A percentile compares a stretch with the other conserved stretches of the same genome.
Conservation (phyloP, 2,888 invertebrate genomes). For the Flexamia atlantica region DNA sequence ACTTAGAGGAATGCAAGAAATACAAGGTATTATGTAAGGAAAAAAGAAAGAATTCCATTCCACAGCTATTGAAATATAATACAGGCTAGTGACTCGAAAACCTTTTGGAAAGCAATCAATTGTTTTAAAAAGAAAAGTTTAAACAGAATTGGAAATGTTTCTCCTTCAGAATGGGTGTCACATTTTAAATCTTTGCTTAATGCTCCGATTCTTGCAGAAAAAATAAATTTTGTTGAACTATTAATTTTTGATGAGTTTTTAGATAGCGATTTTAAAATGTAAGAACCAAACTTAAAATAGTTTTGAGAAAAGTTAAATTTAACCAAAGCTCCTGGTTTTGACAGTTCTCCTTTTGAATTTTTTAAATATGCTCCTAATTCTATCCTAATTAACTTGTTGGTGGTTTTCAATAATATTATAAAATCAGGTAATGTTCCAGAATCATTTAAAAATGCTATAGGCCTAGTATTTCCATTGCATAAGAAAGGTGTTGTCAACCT, state of each 20-base stretch:
- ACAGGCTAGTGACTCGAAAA: neutral
- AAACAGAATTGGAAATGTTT: neutral
- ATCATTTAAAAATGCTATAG: constrained; percentile 28
- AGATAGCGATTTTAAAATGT: neutral
- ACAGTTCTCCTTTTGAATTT: constrained; percentile 53
- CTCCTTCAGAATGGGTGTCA: constrained; percentile 11
- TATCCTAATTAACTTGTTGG: neutral
- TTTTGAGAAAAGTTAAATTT: constrained; percentile 14
- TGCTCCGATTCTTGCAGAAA: neutral
- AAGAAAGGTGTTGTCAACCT: constrained; percentile 59
- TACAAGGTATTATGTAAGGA: no score
- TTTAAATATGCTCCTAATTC: constrained; percentile 12
- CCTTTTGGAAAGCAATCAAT: neutral
- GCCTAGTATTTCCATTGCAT: constrained; percentile 59
- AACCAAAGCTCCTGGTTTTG: constrained; percentile 45
- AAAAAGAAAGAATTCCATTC: no score
- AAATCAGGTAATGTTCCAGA: constrained; percentile 47
- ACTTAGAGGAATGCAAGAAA: no score
- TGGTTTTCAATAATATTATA: constrained; percentile 53
- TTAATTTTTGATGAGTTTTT: neutral
- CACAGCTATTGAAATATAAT: neutral
- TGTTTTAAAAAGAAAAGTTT: neutral
- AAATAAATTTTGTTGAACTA: constrained; percentile 38
- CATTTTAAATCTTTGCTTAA: constrained; percentile 30
- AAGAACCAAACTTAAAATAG: neutral